Evolutionary conservation across 2,797 vertebrate genomes (phyloP).

Genomic region (Cuniculus paca): DNA sequence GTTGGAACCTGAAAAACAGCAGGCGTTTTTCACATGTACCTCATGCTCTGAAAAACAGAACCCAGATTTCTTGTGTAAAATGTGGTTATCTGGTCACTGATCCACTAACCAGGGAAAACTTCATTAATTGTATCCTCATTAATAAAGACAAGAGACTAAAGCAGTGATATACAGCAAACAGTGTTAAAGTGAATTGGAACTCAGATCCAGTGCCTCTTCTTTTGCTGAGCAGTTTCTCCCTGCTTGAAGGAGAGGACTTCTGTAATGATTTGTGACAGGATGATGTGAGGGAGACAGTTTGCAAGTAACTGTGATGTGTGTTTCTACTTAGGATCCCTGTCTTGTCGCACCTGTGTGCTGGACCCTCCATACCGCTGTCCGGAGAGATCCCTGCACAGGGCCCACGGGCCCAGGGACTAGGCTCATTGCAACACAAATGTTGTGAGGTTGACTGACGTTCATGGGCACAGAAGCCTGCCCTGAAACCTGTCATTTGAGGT

Average conservation of each 20-base stretch:
- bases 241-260: conserved; percentile 37
- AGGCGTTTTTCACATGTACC: not conserved
- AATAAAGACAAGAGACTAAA: conserved; percentile 11
- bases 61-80: conserved; percentile 36
- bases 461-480: not conserved
- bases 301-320: not conserved
- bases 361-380: not conserved
- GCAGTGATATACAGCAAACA: not conserved
- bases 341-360: not conserved
- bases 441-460: too few species aligned
- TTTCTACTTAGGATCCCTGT: conserved; percentile 54
- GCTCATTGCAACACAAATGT: not conserved
- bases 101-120: conserved; percentile 22
- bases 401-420: not conserved
- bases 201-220: not conserved
- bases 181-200: not conserved
- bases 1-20: not conserved
- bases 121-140: conserved; percentile 65
- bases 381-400: not conserved
- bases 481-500: not conserved
- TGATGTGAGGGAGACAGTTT: not conserved
- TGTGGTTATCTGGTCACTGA: conserved; percentile 41
- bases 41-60: conserved; percentile 4
- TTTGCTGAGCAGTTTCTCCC: not conserved
- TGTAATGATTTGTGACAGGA: conserved; percentile 46